Base-by-base conservation (phyloP, 2,797 vertebrate genomes). In the Microctenopoma steveboyesi region DNA sequence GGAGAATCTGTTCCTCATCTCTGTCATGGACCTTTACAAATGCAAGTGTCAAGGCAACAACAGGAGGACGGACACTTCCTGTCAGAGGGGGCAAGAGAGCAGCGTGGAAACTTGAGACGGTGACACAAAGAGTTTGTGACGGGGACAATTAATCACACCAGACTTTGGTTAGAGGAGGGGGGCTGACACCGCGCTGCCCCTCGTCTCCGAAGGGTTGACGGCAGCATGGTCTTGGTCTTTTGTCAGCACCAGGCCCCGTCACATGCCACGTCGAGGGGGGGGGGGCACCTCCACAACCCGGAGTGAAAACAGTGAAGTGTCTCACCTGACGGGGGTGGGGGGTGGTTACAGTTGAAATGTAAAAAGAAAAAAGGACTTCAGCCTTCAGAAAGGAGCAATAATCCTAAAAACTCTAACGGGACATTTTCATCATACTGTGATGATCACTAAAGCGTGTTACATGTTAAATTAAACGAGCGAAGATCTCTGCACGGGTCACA, bases 121-220 rank as follows among this genome's bases (percentile, higher is more conserved):
- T 89, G 86, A 81, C 84, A 89, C 78, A 87, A 86, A 89, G 70
- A 79, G 75, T 81, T 72, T 63, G 64, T 78, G 81, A 91, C 80
- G 57, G 75, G 76, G 64, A 81, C 81, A 77, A 87, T 92, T 93
- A 92, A 90, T 85, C 79, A 85, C 64, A 65, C 64, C 76, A 80
- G 78, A 81, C 56, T 82, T 73, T 72, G 47, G 54, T 61, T 68
- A 14, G 25, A 54, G 15, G 40, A 60, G 49, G 72, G 60, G 74
- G 69, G 14, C 37, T 87, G 88, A 89, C 83, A 85, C 49, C 54
- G 28, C 37, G 5, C 18, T 40, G 69, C 54, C 75, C 76, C 35
- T 7, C 56, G 72, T 77, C 76, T 86, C 73, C 18, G 28, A 59
- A 57, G 69, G 74, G 69, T 59, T 52, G 64, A 84, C 74, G 72